A percentile compares a stretch with the other conserved stretches of the same genome.
Conservation (phyloP, 1,140 invertebrate species). For the Babylonia areolata region DNA sequence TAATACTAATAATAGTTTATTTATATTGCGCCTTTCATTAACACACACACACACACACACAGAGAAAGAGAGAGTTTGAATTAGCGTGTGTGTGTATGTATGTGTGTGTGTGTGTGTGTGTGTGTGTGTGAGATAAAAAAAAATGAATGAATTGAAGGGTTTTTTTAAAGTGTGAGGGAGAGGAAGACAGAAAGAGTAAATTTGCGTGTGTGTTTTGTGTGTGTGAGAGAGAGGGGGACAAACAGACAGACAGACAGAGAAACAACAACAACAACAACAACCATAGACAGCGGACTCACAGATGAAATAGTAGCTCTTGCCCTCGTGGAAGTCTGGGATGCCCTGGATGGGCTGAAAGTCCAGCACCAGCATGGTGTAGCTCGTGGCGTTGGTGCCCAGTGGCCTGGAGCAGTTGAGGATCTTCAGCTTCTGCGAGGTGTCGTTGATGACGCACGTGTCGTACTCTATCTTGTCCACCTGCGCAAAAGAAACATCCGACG, state of each 20-base stretch:
- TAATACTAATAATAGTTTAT: no score
- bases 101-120: no score
- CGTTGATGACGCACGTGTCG: constrained; percentile 44
- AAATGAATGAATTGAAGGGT: no score
- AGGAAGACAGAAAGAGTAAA: not conserved
- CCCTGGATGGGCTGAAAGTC: constrained; percentile 46
- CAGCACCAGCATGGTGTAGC: constrained; percentile 38
- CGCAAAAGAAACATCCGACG: no score
- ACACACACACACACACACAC: no score
- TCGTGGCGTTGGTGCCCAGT: not conserved
- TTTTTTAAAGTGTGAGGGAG: not conserved
- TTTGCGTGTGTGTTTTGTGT: no score
- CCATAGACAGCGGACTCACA: not conserved
- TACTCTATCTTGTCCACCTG: constrained; percentile 46
- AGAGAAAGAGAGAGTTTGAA: not conserved
- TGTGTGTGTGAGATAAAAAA: no score
- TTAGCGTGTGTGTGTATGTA: no score
- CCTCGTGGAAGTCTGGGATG: constrained; percentile 43
- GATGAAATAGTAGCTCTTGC: constrained; percentile 31
- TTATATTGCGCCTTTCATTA: no score
- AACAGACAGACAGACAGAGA: not conserved
- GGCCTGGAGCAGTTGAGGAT: constrained; percentile 48
- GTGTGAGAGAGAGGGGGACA: not conserved
- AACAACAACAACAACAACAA: not conserved
- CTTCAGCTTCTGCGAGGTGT: constrained; percentile 18